A percentile compares a stretch with the other conserved stretches of the same genome.
These are phyloP conservation scores for Tenodera sinensis DNA, from an alignment of 2,888 invertebrate genomes.

Conservation along the genomic window DNA sequence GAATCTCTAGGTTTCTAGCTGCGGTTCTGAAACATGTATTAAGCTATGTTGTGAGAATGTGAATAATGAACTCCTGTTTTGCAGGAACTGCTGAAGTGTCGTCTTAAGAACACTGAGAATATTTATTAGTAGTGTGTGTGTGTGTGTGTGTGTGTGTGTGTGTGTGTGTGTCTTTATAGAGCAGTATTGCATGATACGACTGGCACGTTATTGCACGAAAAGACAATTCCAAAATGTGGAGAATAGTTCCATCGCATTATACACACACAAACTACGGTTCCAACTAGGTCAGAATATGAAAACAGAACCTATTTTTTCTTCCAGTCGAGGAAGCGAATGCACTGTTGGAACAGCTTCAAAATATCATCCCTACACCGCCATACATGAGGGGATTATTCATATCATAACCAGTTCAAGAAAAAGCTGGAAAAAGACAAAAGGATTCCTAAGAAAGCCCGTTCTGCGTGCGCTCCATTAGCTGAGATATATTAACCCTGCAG, in stretches of 20 bases:
- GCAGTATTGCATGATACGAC: neutral
- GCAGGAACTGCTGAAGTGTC: too few relatives aligned
- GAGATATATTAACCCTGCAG: too few relatives aligned
- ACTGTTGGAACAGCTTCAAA: neutral
- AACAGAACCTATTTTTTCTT: neutral
- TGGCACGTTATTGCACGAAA: neutral
- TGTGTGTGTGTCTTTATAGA: neutral
- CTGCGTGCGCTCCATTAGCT: too few relatives aligned
- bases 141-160: too few relatives aligned
- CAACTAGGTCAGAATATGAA: neutral
- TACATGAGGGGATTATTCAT: neutral
- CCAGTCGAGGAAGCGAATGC: neutral
- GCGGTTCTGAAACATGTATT: too few relatives aligned
- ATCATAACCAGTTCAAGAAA: neutral
- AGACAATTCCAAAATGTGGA: neutral
- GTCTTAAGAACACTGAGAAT: too few relatives aligned
- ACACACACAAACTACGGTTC: neutral
- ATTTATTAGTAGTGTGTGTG: too few relatives aligned
- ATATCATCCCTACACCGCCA: neutral
- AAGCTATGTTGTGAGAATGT: too few relatives aligned
- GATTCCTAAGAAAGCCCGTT: neutral
- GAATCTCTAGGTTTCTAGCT: too few relatives aligned
- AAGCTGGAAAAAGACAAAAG: neutral
- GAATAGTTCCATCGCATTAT: neutral
- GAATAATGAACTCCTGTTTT: too few relatives aligned